Evolutionary conservation across 35 echinoderm and acorn worm genomes (phyloP).

Genomic region (Apostichopus parvimensis): DNA sequence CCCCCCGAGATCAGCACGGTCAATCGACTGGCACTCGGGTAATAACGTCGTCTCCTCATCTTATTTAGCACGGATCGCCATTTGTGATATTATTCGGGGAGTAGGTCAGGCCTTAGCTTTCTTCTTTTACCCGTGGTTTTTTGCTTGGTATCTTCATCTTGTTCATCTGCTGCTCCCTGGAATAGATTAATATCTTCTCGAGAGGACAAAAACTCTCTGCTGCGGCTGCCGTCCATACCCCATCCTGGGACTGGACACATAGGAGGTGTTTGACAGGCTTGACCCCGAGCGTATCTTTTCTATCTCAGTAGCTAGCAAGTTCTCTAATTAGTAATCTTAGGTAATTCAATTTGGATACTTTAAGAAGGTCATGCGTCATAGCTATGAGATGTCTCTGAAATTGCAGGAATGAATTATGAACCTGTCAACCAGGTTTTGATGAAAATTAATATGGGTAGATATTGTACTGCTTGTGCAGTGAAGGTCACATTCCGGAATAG

Average conservation of each 20-base stretch:
- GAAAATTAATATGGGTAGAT: neutral
- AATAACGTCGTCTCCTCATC: too few relatives aligned
- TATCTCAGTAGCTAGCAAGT: neutral
- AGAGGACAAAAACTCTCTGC: neutral
- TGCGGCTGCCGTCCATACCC: neutral
- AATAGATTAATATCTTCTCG: neutral
- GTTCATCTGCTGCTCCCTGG: neutral
- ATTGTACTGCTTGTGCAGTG: neutral
- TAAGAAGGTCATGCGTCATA: slow-evolving; percentile 34
- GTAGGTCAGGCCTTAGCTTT: neutral
- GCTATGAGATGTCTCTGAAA: neutral
- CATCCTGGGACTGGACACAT: too few relatives aligned
- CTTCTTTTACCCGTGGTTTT: neutral
- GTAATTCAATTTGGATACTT: slow-evolving; percentile 28
- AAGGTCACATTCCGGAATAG: neutral
- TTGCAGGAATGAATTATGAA: neutral
- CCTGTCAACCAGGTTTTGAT: neutral
- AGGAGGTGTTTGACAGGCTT: neutral
- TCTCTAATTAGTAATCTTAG: neutral
- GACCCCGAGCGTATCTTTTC: neutral
- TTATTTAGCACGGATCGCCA: too few relatives aligned
- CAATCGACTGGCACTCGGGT: neutral
- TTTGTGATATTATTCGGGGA: too few relatives aligned
- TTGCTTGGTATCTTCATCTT: neutral
- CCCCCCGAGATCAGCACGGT: slow-evolving; percentile 11